A percentile compares a stretch with the other conserved stretches of the same genome.
These are phyloP conservation scores for Calameuta filiformis DNA, from an alignment of 2,888 invertebrate species.

Conservation along the genomic window DNA sequence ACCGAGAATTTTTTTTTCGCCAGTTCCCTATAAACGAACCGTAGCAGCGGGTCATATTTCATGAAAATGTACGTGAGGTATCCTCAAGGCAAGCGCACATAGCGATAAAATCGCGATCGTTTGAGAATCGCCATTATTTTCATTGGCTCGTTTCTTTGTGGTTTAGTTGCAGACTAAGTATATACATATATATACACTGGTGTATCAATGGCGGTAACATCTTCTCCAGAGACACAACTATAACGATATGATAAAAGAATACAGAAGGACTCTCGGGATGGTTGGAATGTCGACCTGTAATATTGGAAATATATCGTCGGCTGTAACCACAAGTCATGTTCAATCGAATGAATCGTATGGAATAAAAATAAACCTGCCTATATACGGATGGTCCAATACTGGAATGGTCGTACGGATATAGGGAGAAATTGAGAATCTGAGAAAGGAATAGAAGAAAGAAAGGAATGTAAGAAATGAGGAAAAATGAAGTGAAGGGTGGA, in stretches of 20 bases:
- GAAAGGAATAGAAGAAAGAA: not conserved
- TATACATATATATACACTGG: not conserved
- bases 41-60: not conserved
- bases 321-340: constrained; percentile 61
- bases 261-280: constrained; percentile 39
- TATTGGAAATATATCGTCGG: constrained; percentile 56
- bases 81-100: not conserved
- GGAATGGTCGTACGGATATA: constrained; percentile 16
- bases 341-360: constrained; percentile 60
- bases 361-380: constrained; percentile 57
- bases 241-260: constrained; percentile 24
- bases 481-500: not conserved
- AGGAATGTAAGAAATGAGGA: not conserved
- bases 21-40: not conserved
- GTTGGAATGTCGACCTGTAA: constrained; percentile 55
- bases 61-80: not conserved
- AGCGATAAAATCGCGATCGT: not conserved
- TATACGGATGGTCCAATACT: constrained; percentile 8
- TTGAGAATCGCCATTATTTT: not conserved
- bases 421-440: not conserved
- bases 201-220: constrained; percentile 19
- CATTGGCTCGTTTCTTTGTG: not conserved
- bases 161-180: not conserved
- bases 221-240: constrained; percentile 29
- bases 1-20: not conserved